Conservation (phyloP, 2,888 invertebrate genomes). For the Parnassius mnemosyne region DNA sequence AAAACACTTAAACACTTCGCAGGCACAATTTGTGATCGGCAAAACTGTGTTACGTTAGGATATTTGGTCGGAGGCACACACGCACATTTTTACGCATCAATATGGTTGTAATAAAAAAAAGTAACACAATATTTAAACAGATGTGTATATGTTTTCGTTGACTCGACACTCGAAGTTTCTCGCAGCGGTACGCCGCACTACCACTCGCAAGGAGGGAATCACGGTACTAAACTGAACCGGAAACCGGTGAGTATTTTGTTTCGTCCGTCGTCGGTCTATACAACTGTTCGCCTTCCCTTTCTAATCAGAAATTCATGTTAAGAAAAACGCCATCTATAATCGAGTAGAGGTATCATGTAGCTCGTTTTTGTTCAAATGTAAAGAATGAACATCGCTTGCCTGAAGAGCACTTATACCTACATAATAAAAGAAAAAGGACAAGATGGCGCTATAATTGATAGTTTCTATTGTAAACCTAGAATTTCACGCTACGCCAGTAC, state of each 20-base stretch:
- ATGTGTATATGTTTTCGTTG: slow-evolving; percentile 74
- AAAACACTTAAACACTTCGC: slow-evolving; percentile 64
- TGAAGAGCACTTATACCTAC: not conserved
- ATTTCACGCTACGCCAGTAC: no score
- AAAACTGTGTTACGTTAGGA: slow-evolving; percentile 40
- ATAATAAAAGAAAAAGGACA: not conserved
- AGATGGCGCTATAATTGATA: slow-evolving; percentile 5
- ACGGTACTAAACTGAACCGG: slow-evolving; percentile 58
- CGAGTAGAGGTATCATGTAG: slow-evolving; percentile 1
- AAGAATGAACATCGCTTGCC: slow-evolving; percentile 10
- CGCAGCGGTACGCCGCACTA: slow-evolving; percentile 27
- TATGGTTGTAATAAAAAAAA: slow-evolving; percentile 53
- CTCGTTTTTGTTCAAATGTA: slow-evolving; percentile 13
- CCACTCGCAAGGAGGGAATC: slow-evolving; percentile 52
- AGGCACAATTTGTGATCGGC: slow-evolving; percentile 58
- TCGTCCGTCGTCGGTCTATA: slow-evolving; percentile 33
- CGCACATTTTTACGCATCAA: slow-evolving; percentile 56
- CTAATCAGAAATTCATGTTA: slow-evolving; percentile 38
- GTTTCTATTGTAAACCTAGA: no score
- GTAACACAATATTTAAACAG: slow-evolving; percentile 76
- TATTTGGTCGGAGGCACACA: slow-evolving; percentile 45
- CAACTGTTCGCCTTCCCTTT: slow-evolving; percentile 56
- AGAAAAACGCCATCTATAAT: slow-evolving; percentile 50
- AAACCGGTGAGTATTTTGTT: slow-evolving; percentile 53
- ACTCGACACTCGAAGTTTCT: slow-evolving; percentile 55